Conservation (phyloP, 2,888 invertebrate species). For the Dendrolimus houi region DNA sequence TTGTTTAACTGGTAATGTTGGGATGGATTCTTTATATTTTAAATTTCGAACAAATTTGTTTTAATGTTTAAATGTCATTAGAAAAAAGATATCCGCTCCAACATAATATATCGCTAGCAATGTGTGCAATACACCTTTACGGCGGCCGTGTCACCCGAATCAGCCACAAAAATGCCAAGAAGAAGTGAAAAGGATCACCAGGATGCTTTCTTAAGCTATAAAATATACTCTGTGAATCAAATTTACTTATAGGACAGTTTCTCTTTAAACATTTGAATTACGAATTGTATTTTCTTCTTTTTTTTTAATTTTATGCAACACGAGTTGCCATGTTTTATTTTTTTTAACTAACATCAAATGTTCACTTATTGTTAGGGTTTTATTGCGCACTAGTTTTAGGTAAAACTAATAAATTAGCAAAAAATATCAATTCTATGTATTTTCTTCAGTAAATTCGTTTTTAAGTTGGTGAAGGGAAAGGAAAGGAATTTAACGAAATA, state of each 20-base stretch:
- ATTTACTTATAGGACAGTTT: not conserved
- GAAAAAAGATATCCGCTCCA: conserved; percentile 35
- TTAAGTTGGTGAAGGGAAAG: not conserved
- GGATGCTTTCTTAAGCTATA: conserved; percentile 3
- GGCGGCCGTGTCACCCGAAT: conserved; percentile 64
- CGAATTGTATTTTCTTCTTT: not conserved
- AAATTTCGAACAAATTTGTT: conserved; percentile 3
- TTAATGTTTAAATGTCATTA: not conserved
- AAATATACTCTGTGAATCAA: conserved; percentile 7
- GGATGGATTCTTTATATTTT: conserved; percentile 33
- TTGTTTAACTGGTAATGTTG: conserved; percentile 49
- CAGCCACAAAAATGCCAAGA: conserved; percentile 40
- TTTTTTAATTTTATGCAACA: not conserved
- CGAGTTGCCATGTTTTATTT: not conserved
- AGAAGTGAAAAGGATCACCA: conserved; percentile 11
- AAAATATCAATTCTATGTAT: not conserved
- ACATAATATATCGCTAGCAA: conserved; percentile 63
- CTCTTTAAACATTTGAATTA: not conserved
- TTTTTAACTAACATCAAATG: conserved; percentile 1
- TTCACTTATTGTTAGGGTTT: not conserved
- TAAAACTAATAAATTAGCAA: not conserved
- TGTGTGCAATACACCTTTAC: conserved; percentile 67
- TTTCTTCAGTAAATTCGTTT: not conserved
- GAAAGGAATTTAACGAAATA: not conserved
- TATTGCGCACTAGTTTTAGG: not conserved